phyloP scores from a whole-genome alignment of 2,113 vertebrate species.

The Chaetops frenatus region DNA sequence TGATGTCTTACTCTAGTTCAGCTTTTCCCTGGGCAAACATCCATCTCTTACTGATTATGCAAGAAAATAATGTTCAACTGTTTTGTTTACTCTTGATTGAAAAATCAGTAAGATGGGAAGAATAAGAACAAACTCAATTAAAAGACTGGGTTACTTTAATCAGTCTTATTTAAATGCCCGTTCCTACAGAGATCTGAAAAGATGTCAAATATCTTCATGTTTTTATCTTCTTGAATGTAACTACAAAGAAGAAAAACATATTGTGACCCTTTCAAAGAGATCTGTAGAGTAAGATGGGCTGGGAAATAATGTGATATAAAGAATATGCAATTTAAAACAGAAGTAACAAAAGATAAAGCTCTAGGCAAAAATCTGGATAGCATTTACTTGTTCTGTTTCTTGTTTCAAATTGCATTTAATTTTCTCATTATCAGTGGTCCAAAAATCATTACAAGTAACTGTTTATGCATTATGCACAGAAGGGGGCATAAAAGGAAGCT shows the following conservation, averaged over 20 bases:
- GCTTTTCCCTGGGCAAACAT: not conserved
- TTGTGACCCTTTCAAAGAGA: not conserved
- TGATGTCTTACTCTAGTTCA: not conserved
- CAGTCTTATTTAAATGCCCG: not conserved
- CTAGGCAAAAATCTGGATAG: not conserved
- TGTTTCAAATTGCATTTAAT: not conserved
- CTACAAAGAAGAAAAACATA: not conserved
- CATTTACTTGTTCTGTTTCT: not conserved
- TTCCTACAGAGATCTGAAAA: not conserved
- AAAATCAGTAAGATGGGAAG: not conserved
- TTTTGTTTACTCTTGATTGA: not conserved
- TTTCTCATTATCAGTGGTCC: not conserved
- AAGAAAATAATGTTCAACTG: not conserved
- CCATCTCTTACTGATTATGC: not conserved
- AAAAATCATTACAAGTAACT: slow-evolving; percentile 10
- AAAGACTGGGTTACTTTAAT: not conserved
- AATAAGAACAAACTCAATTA: not conserved
- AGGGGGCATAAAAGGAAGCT: not conserved
- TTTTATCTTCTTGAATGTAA: not conserved
- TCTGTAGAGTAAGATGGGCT: not conserved
- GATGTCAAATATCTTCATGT: not conserved
- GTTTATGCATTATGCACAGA: not conserved
- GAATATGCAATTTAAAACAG: not conserved
- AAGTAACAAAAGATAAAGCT: not conserved
- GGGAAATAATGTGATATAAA: not conserved